Conservation (phyloP, 2,797 vertebrate species). For the Chrosomus eos region DNA sequence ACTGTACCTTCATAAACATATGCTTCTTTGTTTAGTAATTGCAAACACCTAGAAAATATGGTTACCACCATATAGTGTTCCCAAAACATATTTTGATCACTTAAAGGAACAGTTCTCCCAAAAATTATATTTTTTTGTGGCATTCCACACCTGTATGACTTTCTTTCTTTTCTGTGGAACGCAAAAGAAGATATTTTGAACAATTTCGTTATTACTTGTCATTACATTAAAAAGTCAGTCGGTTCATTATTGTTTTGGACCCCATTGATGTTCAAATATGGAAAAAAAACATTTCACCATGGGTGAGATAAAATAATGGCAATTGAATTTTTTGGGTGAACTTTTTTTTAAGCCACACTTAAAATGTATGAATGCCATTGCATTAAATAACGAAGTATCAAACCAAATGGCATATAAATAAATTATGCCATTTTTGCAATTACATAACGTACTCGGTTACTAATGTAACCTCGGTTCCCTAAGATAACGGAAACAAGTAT, state of each 20-base stretch:
- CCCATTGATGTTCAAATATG: not conserved
- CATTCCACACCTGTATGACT: not conserved
- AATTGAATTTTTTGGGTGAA: not conserved
- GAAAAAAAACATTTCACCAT: not conserved
- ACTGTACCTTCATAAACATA: constrained; percentile 15
- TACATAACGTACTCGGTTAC: not conserved
- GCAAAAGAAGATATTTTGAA: not conserved
- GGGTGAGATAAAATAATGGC: not conserved
- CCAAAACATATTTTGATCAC: not conserved
- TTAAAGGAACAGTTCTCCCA: not conserved
- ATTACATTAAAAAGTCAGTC: not conserved
- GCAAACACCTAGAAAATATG: not conserved
- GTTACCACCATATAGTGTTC: not conserved
- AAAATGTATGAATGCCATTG: not conserved
- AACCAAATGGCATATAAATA: not conserved
- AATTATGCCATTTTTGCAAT: not conserved
- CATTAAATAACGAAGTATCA: not conserved
- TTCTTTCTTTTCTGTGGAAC: not conserved
- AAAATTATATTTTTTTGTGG: too few relatives aligned
- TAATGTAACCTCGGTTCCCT: too few relatives aligned
- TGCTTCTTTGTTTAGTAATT: not conserved
- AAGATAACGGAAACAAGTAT: too few relatives aligned
- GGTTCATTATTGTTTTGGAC: not conserved
- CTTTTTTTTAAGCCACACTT: not conserved
- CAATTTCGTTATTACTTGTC: too few relatives aligned